Conservation (phyloP, 2,113 vertebrate species). For the Thalassarche chlororhynchos region DNA sequence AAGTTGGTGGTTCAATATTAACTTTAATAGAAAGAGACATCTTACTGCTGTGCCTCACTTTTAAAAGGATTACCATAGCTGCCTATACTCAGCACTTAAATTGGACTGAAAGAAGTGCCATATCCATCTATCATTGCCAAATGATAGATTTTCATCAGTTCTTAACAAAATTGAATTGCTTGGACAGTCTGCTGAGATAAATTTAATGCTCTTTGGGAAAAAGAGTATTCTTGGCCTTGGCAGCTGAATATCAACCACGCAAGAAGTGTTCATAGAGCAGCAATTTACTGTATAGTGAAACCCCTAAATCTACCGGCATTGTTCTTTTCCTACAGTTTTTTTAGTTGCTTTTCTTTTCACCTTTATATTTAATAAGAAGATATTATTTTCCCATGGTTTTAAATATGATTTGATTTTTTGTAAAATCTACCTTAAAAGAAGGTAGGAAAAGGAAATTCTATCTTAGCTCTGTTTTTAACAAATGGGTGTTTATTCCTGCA, state of each 20-base stretch:
- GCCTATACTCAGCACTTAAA: slow-evolving; percentile 50
- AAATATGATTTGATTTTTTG: not conserved
- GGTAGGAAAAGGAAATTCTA: not conserved
- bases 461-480: not conserved
- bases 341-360: not conserved
- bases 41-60: slow-evolving; percentile 14
- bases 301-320: not conserved
- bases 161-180: slow-evolving; percentile 67
- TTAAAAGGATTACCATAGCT: slow-evolving; percentile 53
- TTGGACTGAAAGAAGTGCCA: slow-evolving; percentile 41
- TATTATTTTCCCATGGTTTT: not conserved
- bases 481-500: not conserved
- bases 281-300: slow-evolving; percentile 15
- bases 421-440: not conserved
- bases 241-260: slow-evolving; percentile 42
- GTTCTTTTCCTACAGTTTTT: not conserved
- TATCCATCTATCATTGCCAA: slow-evolving; percentile 47
- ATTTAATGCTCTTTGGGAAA: slow-evolving; percentile 64
- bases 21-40: slow-evolving; percentile 45
- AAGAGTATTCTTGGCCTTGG: slow-evolving; percentile 50
- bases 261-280: not conserved
- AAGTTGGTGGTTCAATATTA: slow-evolving; percentile 15
- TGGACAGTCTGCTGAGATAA: slow-evolving; percentile 66
- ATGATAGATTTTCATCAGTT: slow-evolving; percentile 71
- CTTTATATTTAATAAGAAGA: not conserved